phyloP scores from a whole-genome alignment of 2,888 invertebrate genomes.

The Sepiola atlantica region DNA sequence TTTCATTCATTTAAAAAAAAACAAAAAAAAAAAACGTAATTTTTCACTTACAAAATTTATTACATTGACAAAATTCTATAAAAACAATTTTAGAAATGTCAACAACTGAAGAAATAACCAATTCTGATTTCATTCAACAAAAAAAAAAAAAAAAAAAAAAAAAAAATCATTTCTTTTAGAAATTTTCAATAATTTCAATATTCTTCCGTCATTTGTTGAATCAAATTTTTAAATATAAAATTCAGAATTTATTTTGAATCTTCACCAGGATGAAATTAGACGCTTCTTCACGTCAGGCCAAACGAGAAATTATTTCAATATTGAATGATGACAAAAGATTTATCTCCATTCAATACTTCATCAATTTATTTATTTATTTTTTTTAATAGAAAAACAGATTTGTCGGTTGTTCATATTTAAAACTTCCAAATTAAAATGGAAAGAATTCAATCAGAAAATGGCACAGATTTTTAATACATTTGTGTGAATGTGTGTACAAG shows the following conservation, averaged over 20 bases:
- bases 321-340: not conserved
- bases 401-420: not conserved
- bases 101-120: not conserved
- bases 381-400: not conserved
- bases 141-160: not conserved
- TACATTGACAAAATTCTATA: slow-evolving; percentile 36
- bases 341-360: not conserved
- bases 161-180: not conserved
- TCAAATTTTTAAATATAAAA: not conserved
- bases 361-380: not conserved
- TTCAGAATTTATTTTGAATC: not conserved
- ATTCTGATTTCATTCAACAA: not conserved
- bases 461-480: not conserved
- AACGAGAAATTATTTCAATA: not conserved
- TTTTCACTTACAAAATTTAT: not conserved
- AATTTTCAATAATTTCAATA: not conserved
- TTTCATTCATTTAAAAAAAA: not conserved
- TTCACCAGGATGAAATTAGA: not conserved
- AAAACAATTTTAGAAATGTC: slow-evolving; percentile 12
- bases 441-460: not conserved
- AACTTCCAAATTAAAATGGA: slow-evolving; percentile 32
- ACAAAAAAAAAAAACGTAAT: not conserved
- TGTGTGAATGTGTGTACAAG: not conserved
- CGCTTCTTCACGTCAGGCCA: not conserved
- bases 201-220: not conserved